These are phyloP conservation scores for Remorina albescens DNA, from an alignment of 2,797 vertebrate species.

Conservation along the genomic window DNA sequence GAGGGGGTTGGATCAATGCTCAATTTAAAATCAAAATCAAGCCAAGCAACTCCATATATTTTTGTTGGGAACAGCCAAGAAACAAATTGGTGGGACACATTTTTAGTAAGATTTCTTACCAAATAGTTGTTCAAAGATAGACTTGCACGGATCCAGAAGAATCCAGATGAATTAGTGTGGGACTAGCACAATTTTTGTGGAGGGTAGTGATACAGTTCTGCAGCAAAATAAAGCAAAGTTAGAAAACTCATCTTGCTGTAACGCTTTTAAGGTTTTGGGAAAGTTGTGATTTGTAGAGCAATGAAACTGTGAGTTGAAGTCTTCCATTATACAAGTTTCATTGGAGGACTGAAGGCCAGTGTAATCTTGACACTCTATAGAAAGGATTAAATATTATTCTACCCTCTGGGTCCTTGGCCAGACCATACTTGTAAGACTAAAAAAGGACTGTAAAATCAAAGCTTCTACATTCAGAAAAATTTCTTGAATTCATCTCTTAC, in stretches of 20 bases:
- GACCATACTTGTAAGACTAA: slow-evolving; percentile 9
- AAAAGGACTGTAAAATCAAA: slow-evolving; percentile 19
- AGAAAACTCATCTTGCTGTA: background rate
- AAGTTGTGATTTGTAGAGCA: background rate
- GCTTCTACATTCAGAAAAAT: slow-evolving; percentile 9
- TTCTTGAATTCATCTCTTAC: slow-evolving; percentile 28
- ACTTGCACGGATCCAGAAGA: background rate
- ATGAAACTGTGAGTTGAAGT: slow-evolving; percentile 2
- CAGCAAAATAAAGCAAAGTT: background rate
- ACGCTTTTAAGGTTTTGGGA: background rate
- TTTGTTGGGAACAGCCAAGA: slow-evolving; percentile 1
- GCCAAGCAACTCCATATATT: background rate
- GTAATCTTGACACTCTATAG: background rate
- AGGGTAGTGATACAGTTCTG: background rate
- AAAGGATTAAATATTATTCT: background rate
- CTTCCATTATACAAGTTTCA: slow-evolving; percentile 9
- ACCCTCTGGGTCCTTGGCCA: background rate
- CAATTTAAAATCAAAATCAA: slow-evolving; percentile 40
- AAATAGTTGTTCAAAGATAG: background rate
- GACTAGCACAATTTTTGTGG: background rate
- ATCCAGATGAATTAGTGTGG: background rate
- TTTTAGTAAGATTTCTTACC: slow-evolving; percentile 4
- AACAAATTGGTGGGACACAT: background rate
- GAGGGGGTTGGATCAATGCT: slow-evolving; percentile 18
- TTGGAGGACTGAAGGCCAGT: slow-evolving; percentile 6